phyloP scores from a whole-genome alignment of 2,888 invertebrate genomes.

The Brachypterus glaber region DNA sequence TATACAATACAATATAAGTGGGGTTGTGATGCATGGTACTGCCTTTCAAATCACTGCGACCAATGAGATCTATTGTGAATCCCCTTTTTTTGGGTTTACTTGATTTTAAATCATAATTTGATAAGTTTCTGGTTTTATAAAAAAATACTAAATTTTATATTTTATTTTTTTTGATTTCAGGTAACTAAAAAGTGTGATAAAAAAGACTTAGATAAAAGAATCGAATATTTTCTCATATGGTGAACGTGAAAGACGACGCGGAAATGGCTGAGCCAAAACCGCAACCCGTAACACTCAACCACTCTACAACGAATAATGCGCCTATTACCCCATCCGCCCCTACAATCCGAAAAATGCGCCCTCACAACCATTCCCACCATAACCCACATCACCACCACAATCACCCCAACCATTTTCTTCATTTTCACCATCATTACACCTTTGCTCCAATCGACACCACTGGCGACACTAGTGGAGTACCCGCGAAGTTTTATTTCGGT shows the following conservation, averaged over 20 bases:
- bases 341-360: constrained; percentile 6
- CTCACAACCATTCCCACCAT: constrained; percentile 28
- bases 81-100: too few species aligned
- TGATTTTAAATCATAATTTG: too few species aligned
- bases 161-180: too few species aligned
- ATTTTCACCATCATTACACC: constrained; percentile 39
- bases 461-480: constrained; percentile 34
- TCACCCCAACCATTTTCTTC: constrained; percentile 40
- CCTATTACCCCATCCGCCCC: constrained; percentile 12
- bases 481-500: constrained; percentile 51
- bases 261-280: constrained; percentile 33
- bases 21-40: too few species aligned
- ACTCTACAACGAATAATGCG: constrained; percentile 20
- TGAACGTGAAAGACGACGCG: constrained; percentile 41
- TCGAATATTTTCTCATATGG: too few species aligned
- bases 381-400: constrained; percentile 45
- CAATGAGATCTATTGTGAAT: too few species aligned
- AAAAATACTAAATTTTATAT: too few species aligned
- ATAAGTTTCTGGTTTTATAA: too few species aligned
- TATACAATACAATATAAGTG: too few species aligned
- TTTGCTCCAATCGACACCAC: constrained; percentile 46
- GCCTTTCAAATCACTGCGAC: too few species aligned
- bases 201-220: too few species aligned
- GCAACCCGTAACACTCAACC: constrained; percentile 22
- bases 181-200: too few species aligned